These are phyloP conservation scores for Mormyrus iriodes DNA, from an alignment of 2,113 vertebrate species.

Conservation along the genomic window DNA sequence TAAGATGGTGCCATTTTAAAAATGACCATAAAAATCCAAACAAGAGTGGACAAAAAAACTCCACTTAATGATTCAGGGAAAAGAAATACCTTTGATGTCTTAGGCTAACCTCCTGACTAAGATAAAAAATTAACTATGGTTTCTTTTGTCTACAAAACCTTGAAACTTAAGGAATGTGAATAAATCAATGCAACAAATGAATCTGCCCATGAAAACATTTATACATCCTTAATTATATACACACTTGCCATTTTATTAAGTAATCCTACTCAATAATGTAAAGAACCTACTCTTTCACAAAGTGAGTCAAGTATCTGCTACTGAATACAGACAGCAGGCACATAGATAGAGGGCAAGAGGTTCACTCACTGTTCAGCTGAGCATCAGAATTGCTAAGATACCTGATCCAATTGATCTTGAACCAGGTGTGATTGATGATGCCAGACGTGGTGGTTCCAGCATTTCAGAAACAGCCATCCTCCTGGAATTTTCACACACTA, in stretches of 20 bases:
- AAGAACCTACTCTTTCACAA: background rate
- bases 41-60: background rate
- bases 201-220: background rate
- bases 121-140: background rate
- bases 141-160: background rate
- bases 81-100: background rate
- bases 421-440: background rate
- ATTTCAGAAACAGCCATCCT: background rate
- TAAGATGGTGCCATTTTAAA: background rate
- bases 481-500: background rate
- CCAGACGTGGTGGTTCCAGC: background rate
- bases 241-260: background rate
- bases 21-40: background rate
- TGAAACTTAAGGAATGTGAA: background rate
- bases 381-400: background rate
- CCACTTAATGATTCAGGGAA: background rate
- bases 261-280: background rate
- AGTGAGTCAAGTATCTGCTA: background rate
- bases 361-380: background rate
- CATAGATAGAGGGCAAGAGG: background rate
- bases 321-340: background rate
- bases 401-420: background rate
- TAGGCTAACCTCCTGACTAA: background rate
- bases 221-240: background rate
- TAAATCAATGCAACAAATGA: background rate